Evolutionary conservation across 2,888 invertebrate species (phyloP).

Genomic region (Hydrotaea diabolus): DNA sequence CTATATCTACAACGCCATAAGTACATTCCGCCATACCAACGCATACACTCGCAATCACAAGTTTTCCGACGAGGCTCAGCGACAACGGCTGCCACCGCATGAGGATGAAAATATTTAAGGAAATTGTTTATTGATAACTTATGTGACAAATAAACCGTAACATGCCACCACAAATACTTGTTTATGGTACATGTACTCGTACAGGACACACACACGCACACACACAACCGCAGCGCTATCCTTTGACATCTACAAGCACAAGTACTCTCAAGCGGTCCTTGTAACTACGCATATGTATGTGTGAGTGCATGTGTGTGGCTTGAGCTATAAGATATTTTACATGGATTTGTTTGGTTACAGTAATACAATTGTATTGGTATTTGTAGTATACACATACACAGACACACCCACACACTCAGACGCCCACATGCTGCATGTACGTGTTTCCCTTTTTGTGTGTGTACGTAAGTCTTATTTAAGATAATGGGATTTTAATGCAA

Average conservation of each 20-base stretch:
- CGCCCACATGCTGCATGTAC: not conserved
- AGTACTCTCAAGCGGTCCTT: not conserved
- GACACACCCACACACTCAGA: not conserved
- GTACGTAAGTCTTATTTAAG: not conserved
- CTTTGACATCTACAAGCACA: not conserved
- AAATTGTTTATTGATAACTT: constrained; percentile 28
- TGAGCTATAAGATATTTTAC: not conserved
- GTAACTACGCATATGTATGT: not conserved
- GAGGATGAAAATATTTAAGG: constrained; percentile 21
- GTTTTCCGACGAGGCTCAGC: not conserved
- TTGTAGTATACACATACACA: not conserved
- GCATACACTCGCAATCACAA: not conserved
- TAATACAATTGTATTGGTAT: not conserved
- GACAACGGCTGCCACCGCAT: not conserved
- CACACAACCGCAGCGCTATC: not conserved
- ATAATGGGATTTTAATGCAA: constrained; percentile 17
- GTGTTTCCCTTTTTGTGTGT: not conserved
- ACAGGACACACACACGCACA: not conserved
- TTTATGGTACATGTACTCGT: constrained; percentile 1
- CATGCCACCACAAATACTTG: constrained; percentile 15
- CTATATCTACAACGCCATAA: not conserved
- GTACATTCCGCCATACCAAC: not conserved
- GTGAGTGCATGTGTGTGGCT: not conserved
- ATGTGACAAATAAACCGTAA: constrained; percentile 24
- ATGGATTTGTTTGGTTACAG: constrained; percentile 8